These are phyloP conservation scores for Nowickia ferox DNA, from an alignment of 2,888 invertebrate species.

Conservation along the genomic window DNA sequence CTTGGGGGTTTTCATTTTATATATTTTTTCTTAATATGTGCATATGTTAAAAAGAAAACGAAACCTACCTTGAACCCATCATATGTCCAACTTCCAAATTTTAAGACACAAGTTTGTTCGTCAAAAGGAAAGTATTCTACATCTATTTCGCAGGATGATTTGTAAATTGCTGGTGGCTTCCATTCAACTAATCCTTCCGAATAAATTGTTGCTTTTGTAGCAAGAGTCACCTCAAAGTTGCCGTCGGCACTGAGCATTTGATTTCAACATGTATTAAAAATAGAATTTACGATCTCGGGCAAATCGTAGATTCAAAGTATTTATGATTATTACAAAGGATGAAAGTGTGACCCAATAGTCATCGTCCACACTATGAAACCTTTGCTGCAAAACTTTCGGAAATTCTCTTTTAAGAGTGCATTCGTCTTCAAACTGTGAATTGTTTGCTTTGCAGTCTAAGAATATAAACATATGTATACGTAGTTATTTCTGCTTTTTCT, in stretches of 20 bases:
- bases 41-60: slow-evolving; percentile 11
- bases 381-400: too few relatives aligned
- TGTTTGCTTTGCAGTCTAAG: too few relatives aligned
- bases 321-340: neutral
- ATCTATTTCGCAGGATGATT: slow-evolving; percentile 98
- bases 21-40: too few relatives aligned
- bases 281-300: slow-evolving; percentile 9
- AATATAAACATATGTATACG: too few relatives aligned
- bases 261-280: slow-evolving; percentile 55
- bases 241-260: slow-evolving; percentile 90
- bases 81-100: slow-evolving; percentile 99
- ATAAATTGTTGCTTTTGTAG: slow-evolving; percentile 96
- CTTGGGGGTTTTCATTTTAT: too few relatives aligned
- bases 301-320: slow-evolving; percentile 18
- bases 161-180: slow-evolving; percentile 99
- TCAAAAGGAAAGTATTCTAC: slow-evolving; percentile 99
- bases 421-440: too few relatives aligned
- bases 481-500: too few relatives aligned
- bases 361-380: neutral
- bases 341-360: neutral
- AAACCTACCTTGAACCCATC: slow-evolving; percentile 96
- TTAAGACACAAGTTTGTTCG: slow-evolving; percentile 98
- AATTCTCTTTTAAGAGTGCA: too few relatives aligned
- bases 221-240: slow-evolving; percentile 97
- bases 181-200: slow-evolving; percentile 96